Conservation (phyloP, 2,888 invertebrate genomes). For the Abscondita cerata region DNA sequence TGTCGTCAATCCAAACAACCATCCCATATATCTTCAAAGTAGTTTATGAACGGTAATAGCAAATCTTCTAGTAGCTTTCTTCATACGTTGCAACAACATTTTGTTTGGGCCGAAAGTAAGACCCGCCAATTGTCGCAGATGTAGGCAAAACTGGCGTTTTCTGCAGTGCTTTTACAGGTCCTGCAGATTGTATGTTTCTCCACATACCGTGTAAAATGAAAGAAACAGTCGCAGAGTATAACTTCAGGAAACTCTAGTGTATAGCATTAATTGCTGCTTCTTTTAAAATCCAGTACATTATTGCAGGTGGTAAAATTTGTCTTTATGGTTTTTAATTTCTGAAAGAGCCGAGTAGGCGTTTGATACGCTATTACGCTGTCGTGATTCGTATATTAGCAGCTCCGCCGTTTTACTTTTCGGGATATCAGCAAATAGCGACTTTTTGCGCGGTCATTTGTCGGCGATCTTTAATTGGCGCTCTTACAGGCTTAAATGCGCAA, state of each 20-base stretch:
- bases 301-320: constrained; percentile 4
- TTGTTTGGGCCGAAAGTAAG: constrained; percentile 18
- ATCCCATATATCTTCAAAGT: constrained; percentile 12
- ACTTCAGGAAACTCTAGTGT: constrained; percentile 13
- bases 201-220: constrained; percentile 32
- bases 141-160: constrained; percentile 28
- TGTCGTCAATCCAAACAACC: constrained; percentile 16
- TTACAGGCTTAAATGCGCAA: too few species aligned
- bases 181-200: constrained; percentile 22
- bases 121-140: constrained; percentile 23
- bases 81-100: constrained; percentile 21
- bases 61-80: constrained; percentile 16
- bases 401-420: too few species aligned
- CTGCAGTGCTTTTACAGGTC: constrained; percentile 19
- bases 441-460: too few species aligned
- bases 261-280: constrained; percentile 17
- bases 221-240: constrained; percentile 16
- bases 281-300: constrained; percentile 24
- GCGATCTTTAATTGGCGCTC: too few species aligned
- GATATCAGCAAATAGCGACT: too few species aligned
- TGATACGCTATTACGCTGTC: too few species aligned
- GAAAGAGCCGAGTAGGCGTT: constrained; percentile 23
- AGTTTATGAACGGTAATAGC: constrained; percentile 12
- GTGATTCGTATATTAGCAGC: too few species aligned
- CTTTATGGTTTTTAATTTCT: too few species aligned